Conservation (phyloP, 2,113 vertebrate genomes). For the Siniperca knerii region DNA sequence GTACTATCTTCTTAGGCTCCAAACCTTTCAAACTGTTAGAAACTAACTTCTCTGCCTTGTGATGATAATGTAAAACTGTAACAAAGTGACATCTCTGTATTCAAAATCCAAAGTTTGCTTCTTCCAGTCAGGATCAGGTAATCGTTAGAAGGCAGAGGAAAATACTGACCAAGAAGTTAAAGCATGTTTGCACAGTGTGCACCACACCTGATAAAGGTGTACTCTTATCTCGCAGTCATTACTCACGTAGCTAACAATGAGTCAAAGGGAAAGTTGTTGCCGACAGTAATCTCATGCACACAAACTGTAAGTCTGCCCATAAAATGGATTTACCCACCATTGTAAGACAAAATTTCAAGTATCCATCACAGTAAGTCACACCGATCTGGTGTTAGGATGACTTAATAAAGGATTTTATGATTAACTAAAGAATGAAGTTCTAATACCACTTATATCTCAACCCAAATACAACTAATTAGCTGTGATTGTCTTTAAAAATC, state of each 20-base stretch:
- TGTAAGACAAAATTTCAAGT: neutral
- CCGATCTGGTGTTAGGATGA: neutral
- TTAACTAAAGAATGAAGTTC: neutral
- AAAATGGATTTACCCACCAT: neutral
- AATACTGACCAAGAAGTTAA: neutral
- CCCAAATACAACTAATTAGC: neutral
- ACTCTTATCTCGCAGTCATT: neutral
- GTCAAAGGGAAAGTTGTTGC: neutral
- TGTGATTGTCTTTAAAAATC: neutral
- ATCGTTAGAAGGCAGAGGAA: neutral
- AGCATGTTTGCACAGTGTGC: slow-evolving; percentile 42
- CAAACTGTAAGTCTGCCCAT: neutral
- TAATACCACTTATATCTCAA: neutral
- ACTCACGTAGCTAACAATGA: neutral
- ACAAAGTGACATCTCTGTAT: neutral
- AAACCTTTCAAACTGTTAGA: neutral
- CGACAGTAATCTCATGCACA: neutral
- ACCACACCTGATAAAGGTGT: slow-evolving; percentile 41
- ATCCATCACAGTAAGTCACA: neutral
- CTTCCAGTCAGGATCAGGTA: neutral
- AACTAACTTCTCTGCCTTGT: too few species aligned
- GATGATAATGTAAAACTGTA: neutral
- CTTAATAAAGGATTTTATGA: neutral
- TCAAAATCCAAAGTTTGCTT: neutral
- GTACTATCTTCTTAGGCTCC: neutral